Conservation (phyloP, 2,797 vertebrate genomes). For the Lateolabrax maculatus region DNA sequence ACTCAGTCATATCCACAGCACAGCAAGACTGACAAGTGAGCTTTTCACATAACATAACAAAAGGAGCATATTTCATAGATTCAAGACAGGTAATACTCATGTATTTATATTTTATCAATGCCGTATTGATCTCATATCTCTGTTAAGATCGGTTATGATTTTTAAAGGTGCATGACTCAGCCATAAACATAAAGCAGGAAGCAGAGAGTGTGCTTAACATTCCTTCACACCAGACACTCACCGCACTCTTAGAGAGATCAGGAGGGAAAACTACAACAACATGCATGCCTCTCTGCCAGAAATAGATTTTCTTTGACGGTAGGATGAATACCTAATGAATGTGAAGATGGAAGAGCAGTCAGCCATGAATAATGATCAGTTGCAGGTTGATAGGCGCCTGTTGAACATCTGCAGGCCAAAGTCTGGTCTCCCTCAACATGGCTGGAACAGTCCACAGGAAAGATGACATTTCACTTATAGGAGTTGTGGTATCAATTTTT, state of each 20-base stretch:
- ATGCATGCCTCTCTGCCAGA: constrained; percentile 67
- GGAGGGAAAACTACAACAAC: constrained; percentile 73
- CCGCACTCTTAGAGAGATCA: constrained; percentile 45
- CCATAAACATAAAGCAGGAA: constrained; percentile 59
- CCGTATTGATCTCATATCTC: neutral
- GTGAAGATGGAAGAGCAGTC: constrained; percentile 75
- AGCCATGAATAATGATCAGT: constrained; percentile 69
- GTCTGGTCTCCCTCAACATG: constrained; percentile 35
- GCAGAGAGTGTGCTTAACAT: constrained; percentile 62
- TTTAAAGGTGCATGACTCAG: constrained; percentile 67
- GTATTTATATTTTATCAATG: neutral
- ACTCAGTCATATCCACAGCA: neutral
- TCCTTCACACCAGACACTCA: constrained; percentile 63
- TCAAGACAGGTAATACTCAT: neutral
- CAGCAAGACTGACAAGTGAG: constrained; percentile 12
- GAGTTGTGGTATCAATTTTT: constrained; percentile 21
- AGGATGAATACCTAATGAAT: constrained; percentile 80
- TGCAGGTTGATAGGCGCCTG: constrained; percentile 75
- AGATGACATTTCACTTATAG: constrained; percentile 22
- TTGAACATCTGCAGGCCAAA: constrained; percentile 74
- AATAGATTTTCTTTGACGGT: constrained; percentile 78
- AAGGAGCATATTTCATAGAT: neutral
- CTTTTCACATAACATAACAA: neutral
- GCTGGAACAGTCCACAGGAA: constrained; percentile 14
- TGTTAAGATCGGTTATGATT: constrained; percentile 42